Evolutionary conservation across 2,113 vertebrate species (phyloP), one percentile per base, ranked within the genome.

Genomic region (Epinephelus lanceolatus): DNA sequence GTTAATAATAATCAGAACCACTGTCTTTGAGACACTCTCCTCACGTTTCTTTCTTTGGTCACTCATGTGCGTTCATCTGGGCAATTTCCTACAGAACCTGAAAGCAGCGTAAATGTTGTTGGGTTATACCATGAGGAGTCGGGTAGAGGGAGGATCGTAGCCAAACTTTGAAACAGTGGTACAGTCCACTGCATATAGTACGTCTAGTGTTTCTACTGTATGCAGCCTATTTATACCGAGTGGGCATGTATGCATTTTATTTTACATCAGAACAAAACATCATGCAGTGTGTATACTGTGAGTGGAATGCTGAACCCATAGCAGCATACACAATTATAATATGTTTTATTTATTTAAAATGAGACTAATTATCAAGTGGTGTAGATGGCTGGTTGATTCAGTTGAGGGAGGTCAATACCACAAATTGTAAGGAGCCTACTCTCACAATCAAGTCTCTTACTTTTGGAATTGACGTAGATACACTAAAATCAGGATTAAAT

Each of bases 21-120:
- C 19, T 57, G 12, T 27, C 4, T 45, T 8, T 40, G 2, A 65
- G 81, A 80, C 66, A 33, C 1, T 52, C 1, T 52, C 13, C 10
- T 63, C 19, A 40, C 9, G 0, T 25, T 30, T 25, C 45, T 6
- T 6, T 49, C 11, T 6, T 42, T 47, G 0, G 33, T 55, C 3
- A 6, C 0, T 23, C 40, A 40, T 17, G 27, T 47, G 23, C 4
- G 5, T 37, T 45, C 19, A 61, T 3, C 0, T 0, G 0, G 13
- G 17, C 0, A 60, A 73, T 78, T 86, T 86, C 86, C 85, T 27
- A 86, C 80, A 81, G 49, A 23, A 65, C 68, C 0, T 91, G 78
- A 92, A 93, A 33, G 89, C 88, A 88, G 37, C 90, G 9, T 61
- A 52, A 74, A 82, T 82, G 65, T 60, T 76, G 71, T 65, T 83